Conservation (phyloP, 1,140 invertebrate species). For the Mycetomoellerius zeteki region DNA sequence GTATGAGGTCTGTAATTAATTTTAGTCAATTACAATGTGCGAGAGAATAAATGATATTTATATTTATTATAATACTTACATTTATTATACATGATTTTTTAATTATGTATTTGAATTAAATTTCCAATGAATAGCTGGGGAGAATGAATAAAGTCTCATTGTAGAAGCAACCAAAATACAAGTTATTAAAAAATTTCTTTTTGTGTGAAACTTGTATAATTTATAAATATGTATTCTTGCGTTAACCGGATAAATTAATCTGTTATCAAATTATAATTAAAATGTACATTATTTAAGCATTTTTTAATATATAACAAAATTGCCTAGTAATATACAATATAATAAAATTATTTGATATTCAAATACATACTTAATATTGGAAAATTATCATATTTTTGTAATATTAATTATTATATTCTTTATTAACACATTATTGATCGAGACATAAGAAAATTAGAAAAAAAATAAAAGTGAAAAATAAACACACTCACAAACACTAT, state of each 20-base stretch:
- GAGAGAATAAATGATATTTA: slow-evolving; percentile 31
- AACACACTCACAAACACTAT: not conserved
- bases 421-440: not conserved
- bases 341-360: not conserved
- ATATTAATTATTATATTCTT: not conserved
- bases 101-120: slow-evolving; percentile 31
- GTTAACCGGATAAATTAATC: not conserved
- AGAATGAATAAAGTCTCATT: not conserved
- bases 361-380: not conserved
- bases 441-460: not conserved
- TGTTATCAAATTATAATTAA: not conserved
- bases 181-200: not conserved
- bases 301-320: not conserved
- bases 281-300: not conserved
- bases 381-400: not conserved
- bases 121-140: not conserved
- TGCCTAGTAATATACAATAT: too few species aligned
- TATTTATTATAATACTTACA: slow-evolving; percentile 28
- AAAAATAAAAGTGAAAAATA: not conserved
- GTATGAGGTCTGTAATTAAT: slow-evolving; percentile 39
- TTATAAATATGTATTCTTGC: not conserved
- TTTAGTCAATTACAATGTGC: slow-evolving; percentile 29
- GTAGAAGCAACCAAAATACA: not conserved
- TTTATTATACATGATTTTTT: slow-evolving; percentile 14
- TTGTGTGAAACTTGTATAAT: not conserved